Conservation (phyloP, 2,888 invertebrate species). For the Macrosiphum euphorbiae region DNA sequence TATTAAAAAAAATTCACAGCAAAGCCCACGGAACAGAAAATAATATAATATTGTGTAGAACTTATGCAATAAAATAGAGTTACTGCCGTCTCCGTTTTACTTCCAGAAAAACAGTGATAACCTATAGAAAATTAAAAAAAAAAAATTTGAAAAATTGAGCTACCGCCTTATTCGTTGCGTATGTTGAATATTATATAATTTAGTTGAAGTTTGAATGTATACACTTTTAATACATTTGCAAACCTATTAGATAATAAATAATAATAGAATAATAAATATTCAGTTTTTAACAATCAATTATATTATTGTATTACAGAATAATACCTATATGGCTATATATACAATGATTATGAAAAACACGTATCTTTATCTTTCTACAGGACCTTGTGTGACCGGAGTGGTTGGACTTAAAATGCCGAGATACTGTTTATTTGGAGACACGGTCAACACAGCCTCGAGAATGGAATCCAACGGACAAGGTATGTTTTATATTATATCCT, state of each 20-base stretch:
- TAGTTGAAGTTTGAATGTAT: neutral
- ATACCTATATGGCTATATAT: neutral
- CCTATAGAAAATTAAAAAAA: no score
- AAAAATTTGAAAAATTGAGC: no score
- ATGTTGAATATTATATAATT: neutral
- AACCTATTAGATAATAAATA: neutral
- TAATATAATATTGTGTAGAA: no score
- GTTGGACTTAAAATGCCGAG: slow-evolving; percentile 95
- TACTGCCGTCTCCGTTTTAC: no score
- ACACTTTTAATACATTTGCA: neutral
- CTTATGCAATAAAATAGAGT: no score
- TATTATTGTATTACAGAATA: neutral
- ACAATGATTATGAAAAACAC: neutral
- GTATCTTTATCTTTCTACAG: slow-evolving; percentile 70
- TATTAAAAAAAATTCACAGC: neutral
- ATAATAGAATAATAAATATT: no score
- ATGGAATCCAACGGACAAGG: slow-evolving; percentile 92
- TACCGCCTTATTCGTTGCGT: no score
- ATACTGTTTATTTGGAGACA: slow-evolving; percentile 93
- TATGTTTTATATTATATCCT: slow-evolving; percentile 68
- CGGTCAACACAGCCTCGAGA: slow-evolving; percentile 90
- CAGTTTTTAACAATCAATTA: neutral
- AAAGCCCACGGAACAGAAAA: neutral
- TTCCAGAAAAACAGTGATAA: no score
- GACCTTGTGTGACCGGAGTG: slow-evolving; percentile 90